A percentile compares a stretch with the other conserved stretches of the same genome.
phyloP scores from a whole-genome alignment of 2,113 vertebrate genomes.

The Vombatus ursinus region DNA sequence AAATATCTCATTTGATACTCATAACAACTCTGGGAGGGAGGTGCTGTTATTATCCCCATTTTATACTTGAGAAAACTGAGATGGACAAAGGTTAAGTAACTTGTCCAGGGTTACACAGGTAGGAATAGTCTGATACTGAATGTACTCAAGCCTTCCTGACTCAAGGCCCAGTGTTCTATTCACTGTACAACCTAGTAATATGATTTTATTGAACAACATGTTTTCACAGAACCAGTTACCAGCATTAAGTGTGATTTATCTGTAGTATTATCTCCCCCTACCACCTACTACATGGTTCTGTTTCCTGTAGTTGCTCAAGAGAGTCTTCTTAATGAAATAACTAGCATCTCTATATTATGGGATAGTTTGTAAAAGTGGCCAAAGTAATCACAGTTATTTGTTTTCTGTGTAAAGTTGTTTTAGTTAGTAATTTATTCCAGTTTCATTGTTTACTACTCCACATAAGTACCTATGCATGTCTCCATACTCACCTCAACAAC shows the following conservation, averaged over 20 bases:
- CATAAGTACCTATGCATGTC: background rate
- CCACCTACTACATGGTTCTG: background rate
- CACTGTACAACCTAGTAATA: background rate
- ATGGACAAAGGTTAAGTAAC: background rate
- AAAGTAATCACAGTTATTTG: conserved; percentile 39
- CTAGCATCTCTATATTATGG: conserved; percentile 32
- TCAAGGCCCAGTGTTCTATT: background rate
- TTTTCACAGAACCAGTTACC: background rate
- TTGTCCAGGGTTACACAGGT: background rate
- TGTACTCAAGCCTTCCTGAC: background rate
- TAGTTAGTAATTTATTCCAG: conserved; percentile 51
- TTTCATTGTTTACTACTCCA: conserved; percentile 53
- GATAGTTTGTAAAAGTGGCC: conserved; percentile 37
- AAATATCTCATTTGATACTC: background rate
- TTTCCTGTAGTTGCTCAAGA: conserved; percentile 31
- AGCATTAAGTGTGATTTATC: background rate
- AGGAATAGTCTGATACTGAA: background rate
- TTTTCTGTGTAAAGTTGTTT: conserved; percentile 45
- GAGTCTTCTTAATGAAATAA: conserved; percentile 49
- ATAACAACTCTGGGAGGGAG: background rate
- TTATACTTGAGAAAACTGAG: background rate
- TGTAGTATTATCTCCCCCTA: background rate
- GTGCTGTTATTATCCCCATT: background rate
- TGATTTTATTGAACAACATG: background rate
- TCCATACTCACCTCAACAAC: background rate